Evolutionary conservation across 1,140 invertebrate genomes (phyloP).

Genomic region (Nautilus pompilius): DNA sequence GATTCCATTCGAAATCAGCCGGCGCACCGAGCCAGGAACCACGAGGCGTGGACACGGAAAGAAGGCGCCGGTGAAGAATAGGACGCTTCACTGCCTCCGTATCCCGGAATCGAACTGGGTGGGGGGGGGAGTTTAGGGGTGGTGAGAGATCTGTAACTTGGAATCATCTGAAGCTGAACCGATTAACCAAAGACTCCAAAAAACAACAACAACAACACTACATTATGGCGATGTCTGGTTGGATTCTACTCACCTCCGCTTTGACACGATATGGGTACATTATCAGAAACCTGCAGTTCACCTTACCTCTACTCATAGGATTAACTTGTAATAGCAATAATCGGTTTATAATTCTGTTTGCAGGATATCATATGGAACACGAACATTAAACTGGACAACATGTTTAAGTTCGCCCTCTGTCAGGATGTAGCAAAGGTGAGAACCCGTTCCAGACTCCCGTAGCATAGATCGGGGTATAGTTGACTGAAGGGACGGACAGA

Average conservation of each 20-base stretch:
- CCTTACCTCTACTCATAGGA: background rate
- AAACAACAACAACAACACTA: background rate
- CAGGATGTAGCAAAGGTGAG: constrained; percentile 83
- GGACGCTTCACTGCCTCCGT: no score
- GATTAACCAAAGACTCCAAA: background rate
- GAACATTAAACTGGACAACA: constrained; percentile 85
- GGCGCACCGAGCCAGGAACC: no score
- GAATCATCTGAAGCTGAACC: background rate
- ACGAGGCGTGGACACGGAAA: no score
- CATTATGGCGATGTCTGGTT: background rate
- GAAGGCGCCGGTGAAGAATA: no score
- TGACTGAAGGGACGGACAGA: no score
- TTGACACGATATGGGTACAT: background rate
- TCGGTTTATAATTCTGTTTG: constrained; percentile 60
- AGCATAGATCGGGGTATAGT: background rate
- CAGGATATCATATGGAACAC: constrained; percentile 93
- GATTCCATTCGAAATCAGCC: no score
- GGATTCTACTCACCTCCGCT: background rate
- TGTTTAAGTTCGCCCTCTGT: constrained; percentile 90
- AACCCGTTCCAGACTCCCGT: no score
- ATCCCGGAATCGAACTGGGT: no score
- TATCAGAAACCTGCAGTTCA: background rate
- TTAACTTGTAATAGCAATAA: background rate
- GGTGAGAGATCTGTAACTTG: no score
- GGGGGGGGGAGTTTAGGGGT: no score